Base-by-base conservation (phyloP, 1,140 invertebrate species). In the Aradophagus sp. region DNA sequence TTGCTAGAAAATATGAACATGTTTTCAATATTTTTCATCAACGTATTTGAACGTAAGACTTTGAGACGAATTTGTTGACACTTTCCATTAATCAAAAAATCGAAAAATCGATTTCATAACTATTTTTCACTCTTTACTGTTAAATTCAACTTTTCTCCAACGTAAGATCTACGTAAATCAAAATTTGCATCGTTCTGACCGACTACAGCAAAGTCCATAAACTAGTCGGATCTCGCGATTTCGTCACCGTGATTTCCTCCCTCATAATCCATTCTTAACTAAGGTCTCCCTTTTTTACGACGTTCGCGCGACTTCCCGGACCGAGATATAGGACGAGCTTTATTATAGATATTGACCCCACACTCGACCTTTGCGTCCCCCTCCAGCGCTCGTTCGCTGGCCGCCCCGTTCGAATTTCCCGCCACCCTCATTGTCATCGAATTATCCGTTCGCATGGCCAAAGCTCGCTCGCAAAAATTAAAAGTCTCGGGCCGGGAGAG, bases 251-350 rank as follows among this genome's bases (percentile, higher is more conserved):
- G 78, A 83, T 84, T 84, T 84, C n/a, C 81, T 79, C 78, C 81
- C 82, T 77, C 80, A 76, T 84, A 83, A 84, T 85, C 81, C 78
- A 77, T 83, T 84, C 82, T 85, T 84, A 79, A 84, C 79, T 78
- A 80, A 78, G 74, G 73, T 79, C 74, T 72, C 68, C 70, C 75
- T 80, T 80, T 85, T 85, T 85, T 85, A 85, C 80, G 82, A 83
- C 76, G 53, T 82, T 83, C 77, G 77, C 80, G 80, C 82, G 80
- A 82, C 66, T 31, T 44, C 52, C n/a, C n/a, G n/a, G n/a, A n/a
- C n/a, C n/a, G n/a, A n/a, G 72, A 83, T 80, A 84, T 83, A 83
- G 80, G 73, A 76, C 76, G 70, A 76, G 80, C 79, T 83, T 83
- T 83, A 84, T 84, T 83, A 83, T 84, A 84, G 82, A 84, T 73